Evolutionary conservation across 2,797 vertebrate species (phyloP).

Genomic region (Allobates femoralis): DNA sequence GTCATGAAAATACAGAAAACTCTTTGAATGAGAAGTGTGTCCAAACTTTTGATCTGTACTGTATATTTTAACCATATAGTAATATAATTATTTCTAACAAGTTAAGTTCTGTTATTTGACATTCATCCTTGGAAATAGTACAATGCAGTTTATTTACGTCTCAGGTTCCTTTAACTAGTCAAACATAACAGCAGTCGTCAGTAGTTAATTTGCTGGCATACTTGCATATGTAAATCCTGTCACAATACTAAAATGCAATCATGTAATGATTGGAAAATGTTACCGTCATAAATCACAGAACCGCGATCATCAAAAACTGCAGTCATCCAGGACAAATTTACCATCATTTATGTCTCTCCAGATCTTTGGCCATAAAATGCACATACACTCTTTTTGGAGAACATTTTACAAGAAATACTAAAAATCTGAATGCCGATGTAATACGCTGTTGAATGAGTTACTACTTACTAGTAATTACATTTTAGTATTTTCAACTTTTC

Average conservation of each 20-base stretch:
- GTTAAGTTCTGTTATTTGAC: not conserved
- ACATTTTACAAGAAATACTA: conserved; percentile 78
- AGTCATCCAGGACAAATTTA: conserved; percentile 90
- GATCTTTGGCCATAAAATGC: conserved; percentile 78
- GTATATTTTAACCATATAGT: not conserved
- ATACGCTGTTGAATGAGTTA: conserved; percentile 82
- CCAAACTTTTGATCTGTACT: too few relatives aligned
- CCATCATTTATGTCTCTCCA: conserved; percentile 81
- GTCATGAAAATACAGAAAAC: too few relatives aligned
- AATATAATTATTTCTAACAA: conserved; percentile 3
- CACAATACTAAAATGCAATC: conserved; percentile 87
- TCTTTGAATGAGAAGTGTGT: too few relatives aligned
- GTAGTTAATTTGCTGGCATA: conserved; percentile 88
- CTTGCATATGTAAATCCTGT: conserved; percentile 97
- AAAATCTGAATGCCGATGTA: conserved; percentile 80
- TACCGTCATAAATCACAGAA: conserved; percentile 90
- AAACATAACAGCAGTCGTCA: conserved; percentile 90
- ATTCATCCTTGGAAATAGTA: not conserved
- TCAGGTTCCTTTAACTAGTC: conserved; percentile 85
- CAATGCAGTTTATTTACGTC: conserved; percentile 69
- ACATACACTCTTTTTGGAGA: conserved; percentile 77
- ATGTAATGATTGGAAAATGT: conserved; percentile 93
- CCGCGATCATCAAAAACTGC: conserved; percentile 93
- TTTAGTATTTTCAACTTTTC: conserved; percentile 82
- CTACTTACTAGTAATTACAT: conserved; percentile 86